A percentile compares a stretch with the other conserved stretches of the same genome.
These are phyloP conservation scores for Ptilorrhoa leucosticta DNA, from an alignment of 2,113 vertebrate genomes.

Conservation along the genomic window DNA sequence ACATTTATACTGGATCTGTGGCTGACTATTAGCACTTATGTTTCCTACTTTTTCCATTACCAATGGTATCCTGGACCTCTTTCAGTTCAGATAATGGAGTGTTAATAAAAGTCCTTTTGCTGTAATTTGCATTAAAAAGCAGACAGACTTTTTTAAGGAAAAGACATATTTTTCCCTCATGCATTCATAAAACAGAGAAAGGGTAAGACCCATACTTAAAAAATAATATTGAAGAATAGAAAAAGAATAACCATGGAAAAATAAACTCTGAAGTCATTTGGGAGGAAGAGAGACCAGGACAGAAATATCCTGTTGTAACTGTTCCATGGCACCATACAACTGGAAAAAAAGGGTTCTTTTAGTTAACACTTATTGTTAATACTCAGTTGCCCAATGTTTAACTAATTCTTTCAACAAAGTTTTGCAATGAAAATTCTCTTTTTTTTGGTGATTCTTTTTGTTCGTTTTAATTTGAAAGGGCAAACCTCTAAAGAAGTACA, in stretches of 20 bases:
- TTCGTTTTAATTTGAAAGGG: background rate
- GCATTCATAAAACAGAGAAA: background rate
- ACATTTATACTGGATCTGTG: background rate
- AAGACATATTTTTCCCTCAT: background rate
- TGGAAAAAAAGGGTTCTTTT: background rate
- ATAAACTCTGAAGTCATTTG: background rate
- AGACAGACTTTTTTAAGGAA: background rate
- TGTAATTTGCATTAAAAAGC: background rate
- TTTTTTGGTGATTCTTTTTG: background rate
- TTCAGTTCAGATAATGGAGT: background rate
- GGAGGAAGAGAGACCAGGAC: background rate
- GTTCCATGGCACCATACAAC: background rate
- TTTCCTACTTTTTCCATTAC: slow-evolving; percentile 13
- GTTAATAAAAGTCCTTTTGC: background rate
- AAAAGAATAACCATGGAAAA: background rate
- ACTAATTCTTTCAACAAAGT: background rate
- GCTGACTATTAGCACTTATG: background rate
- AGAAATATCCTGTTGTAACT: background rate
- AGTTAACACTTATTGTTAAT: background rate
- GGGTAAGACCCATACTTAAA: background rate
- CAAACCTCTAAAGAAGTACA: background rate
- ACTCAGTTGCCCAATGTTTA: slow-evolving; percentile 20
- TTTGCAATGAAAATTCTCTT: background rate
- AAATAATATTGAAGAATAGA: background rate
- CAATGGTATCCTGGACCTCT: background rate